phyloP scores from a whole-genome alignment of 1,140 invertebrate species.

The Lepidostoma basale region DNA sequence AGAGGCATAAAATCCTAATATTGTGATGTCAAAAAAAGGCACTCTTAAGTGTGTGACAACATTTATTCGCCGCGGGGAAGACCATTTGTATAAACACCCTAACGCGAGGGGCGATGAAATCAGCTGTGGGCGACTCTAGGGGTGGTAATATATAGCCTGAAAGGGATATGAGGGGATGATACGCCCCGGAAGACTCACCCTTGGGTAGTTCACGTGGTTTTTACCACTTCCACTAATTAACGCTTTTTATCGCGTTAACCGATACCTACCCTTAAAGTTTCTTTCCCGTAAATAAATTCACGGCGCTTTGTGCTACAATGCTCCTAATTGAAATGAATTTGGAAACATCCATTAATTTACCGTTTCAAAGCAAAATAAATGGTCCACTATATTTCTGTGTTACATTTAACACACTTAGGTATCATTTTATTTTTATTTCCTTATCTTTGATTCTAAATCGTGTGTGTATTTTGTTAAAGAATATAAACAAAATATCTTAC shows the following conservation, averaged over 20 bases:
- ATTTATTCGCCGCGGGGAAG: conserved; percentile 27
- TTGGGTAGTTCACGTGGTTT: conserved; percentile 14
- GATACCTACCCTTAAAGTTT: too few species aligned
- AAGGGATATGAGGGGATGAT: conserved; percentile 10
- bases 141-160: conserved; percentile 17
- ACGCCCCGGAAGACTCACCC: neutral
- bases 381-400: too few species aligned
- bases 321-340: too few species aligned
- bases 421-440: too few species aligned
- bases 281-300: too few species aligned
- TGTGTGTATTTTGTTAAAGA: too few species aligned
- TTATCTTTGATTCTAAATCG: too few species aligned
- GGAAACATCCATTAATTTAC: too few species aligned
- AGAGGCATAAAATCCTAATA: conserved; percentile 4
- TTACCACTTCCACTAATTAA: conserved; percentile 23
- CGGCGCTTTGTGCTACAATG: too few species aligned
- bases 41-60: conserved; percentile 23
- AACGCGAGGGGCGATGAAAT: conserved; percentile 41
- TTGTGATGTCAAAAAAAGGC: conserved; percentile 19
- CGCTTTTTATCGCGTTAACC: neutral
- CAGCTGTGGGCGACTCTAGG: conserved; percentile 30
- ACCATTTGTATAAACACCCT: conserved; percentile 41
- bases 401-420: too few species aligned
- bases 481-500: too few species aligned
- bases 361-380: too few species aligned